Evolutionary conservation across 2,888 invertebrate species (phyloP).

Genomic region (Acanthosepion pharaonis): DNA sequence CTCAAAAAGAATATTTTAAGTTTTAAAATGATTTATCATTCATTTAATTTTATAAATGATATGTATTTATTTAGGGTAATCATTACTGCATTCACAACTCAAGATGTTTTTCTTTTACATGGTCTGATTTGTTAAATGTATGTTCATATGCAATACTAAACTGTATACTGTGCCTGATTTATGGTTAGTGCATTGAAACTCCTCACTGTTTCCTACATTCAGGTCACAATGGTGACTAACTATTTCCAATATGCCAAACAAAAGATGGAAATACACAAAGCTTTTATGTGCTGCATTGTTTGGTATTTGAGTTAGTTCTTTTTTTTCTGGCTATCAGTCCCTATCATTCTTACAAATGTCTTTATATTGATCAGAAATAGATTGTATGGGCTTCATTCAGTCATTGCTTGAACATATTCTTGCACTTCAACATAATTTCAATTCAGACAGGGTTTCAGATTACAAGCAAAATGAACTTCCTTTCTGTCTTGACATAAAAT

Average conservation of each 20-base stretch:
- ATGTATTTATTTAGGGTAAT: too few relatives aligned
- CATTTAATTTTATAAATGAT: too few relatives aligned
- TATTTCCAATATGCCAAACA: not conserved
- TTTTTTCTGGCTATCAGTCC: not conserved
- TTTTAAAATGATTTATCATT: too few relatives aligned
- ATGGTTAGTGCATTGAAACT: not conserved
- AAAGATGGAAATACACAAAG: conserved; percentile 3
- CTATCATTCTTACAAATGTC: not conserved
- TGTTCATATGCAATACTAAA: too few relatives aligned
- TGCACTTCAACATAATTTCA: conserved; percentile 33
- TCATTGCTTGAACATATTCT: not conserved
- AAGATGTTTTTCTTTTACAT: too few relatives aligned
- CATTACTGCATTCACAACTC: too few relatives aligned
- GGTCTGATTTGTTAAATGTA: too few relatives aligned
- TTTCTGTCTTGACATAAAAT: conserved; percentile 11
- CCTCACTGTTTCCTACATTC: not conserved
- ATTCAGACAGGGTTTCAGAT: conserved; percentile 2
- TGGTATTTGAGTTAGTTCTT: not conserved
- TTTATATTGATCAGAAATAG: conserved; percentile 33
- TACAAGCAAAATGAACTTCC: conserved; percentile 17
- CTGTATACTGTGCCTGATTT: too few relatives aligned
- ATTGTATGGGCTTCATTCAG: not conserved
- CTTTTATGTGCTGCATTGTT: not conserved
- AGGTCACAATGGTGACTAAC: conserved; percentile 18
- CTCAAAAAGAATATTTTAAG: too few relatives aligned